phyloP scores from a whole-genome alignment of 2,888 invertebrate genomes.

The Eristalis tenax region DNA sequence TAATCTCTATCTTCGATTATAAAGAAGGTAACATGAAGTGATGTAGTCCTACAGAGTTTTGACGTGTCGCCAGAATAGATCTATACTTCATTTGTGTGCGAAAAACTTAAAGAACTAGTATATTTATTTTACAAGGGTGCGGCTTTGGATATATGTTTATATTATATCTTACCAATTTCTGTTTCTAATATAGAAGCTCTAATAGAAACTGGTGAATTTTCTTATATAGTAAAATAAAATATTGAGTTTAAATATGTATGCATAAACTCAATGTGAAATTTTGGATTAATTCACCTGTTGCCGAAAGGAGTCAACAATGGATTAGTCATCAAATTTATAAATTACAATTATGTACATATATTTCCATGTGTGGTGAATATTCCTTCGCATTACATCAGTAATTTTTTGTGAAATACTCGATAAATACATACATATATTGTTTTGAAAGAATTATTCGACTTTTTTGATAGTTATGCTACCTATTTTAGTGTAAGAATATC shows the following conservation, averaged over 20 bases:
- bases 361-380: background rate
- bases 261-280: background rate
- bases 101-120: slow-evolving; percentile 33
- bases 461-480: too few species aligned
- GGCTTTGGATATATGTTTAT: slow-evolving; percentile 30
- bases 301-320: slow-evolving; percentile 5
- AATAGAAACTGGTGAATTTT: slow-evolving; percentile 20
- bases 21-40: slow-evolving; percentile 3
- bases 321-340: slow-evolving; percentile 32
- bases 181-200: slow-evolving; percentile 1
- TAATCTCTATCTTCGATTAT: slow-evolving; percentile 17
- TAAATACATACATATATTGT: too few species aligned
- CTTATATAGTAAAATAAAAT: background rate
- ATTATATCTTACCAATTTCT: slow-evolving; percentile 6
- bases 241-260: background rate
- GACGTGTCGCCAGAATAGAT: slow-evolving; percentile 54
- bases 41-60: slow-evolving; percentile 21
- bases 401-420: background rate
- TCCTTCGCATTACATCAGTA: background rate
- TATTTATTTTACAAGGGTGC: slow-evolving; percentile 55
- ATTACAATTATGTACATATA: background rate
- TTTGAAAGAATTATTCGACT: too few species aligned
- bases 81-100: slow-evolving; percentile 34
- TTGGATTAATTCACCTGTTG: slow-evolving; percentile 34
- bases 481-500: too few species aligned